Evolutionary conservation across 2,113 vertebrate genomes (phyloP).

Genomic region (Toxotes chatareus): DNA sequence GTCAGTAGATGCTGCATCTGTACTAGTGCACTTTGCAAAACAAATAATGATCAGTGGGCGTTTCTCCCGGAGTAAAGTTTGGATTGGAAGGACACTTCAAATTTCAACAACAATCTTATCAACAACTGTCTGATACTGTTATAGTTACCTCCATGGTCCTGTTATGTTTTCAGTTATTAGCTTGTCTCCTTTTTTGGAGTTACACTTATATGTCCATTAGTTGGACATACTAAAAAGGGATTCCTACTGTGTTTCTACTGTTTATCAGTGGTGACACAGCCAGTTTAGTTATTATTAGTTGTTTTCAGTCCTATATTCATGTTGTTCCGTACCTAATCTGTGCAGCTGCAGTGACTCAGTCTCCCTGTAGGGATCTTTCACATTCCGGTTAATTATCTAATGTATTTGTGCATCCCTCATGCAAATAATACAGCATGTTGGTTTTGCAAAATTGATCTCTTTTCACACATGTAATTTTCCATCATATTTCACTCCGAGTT

Average conservation of each 20-base stretch:
- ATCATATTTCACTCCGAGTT: background rate
- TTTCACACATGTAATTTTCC: constrained; percentile 1
- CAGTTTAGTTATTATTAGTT: too few relatives aligned
- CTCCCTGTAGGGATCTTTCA: constrained; percentile 13
- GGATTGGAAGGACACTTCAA: constrained; percentile 35
- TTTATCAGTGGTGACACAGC: too few relatives aligned
- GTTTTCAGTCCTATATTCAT: background rate
- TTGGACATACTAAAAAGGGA: too few relatives aligned
- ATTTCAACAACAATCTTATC: background rate
- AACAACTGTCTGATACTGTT: background rate
- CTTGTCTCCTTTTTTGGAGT: background rate
- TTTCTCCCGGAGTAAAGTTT: constrained; percentile 44
- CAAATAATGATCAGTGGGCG: constrained; percentile 54
- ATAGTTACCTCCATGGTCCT: background rate
- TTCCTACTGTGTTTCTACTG: too few relatives aligned
- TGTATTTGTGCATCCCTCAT: background rate
- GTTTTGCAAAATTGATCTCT: constrained; percentile 2
- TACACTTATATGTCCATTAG: background rate
- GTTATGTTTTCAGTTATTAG: background rate
- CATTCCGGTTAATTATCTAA: constrained; percentile 8
- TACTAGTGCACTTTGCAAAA: constrained; percentile 31
- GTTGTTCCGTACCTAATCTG: background rate
- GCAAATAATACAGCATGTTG: constrained; percentile 10
- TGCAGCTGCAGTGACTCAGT: constrained; percentile 9
- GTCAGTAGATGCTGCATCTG: constrained; percentile 29